A percentile compares a stretch with the other conserved stretches of the same genome.
phyloP scores from a whole-genome alignment of 2,888 invertebrate genomes.

The Metalampra italica region DNA sequence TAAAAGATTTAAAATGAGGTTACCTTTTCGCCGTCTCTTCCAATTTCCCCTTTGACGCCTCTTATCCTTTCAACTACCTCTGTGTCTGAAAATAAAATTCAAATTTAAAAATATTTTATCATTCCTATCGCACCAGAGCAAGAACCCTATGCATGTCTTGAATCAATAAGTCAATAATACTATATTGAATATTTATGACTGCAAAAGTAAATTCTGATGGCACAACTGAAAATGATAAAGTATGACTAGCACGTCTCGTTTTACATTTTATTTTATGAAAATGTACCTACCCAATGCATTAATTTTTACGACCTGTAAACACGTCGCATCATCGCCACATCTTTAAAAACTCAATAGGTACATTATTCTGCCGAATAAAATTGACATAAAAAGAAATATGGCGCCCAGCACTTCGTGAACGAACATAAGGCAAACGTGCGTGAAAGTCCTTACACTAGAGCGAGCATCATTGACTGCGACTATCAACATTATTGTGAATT shows the following conservation, averaged over 20 bases:
- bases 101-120: background rate
- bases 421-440: slow-evolving; percentile 1
- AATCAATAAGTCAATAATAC: no score
- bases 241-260: no score
- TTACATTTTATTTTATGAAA: no score
- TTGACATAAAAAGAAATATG: background rate
- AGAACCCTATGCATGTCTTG: no score
- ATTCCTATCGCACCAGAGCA: no score
- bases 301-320: no score
- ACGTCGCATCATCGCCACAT: no score
- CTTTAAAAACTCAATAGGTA: no score
- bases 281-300: no score
- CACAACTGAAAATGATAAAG: no score
- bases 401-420: background rate
- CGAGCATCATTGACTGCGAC: slow-evolving; percentile 1
- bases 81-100: slow-evolving; percentile 32
- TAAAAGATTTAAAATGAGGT: background rate
- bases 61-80: slow-evolving; percentile 43
- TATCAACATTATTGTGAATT: background rate
- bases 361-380: background rate
- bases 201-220: no score
- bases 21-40: slow-evolving; percentile 45
- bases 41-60: slow-evolving; percentile 47
- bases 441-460: slow-evolving; percentile 2
- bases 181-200: no score